Evolutionary conservation across 2,113 vertebrate species (phyloP), one percentile per base, ranked within the genome.

Genomic region (Montifringilla adamsi): DNA sequence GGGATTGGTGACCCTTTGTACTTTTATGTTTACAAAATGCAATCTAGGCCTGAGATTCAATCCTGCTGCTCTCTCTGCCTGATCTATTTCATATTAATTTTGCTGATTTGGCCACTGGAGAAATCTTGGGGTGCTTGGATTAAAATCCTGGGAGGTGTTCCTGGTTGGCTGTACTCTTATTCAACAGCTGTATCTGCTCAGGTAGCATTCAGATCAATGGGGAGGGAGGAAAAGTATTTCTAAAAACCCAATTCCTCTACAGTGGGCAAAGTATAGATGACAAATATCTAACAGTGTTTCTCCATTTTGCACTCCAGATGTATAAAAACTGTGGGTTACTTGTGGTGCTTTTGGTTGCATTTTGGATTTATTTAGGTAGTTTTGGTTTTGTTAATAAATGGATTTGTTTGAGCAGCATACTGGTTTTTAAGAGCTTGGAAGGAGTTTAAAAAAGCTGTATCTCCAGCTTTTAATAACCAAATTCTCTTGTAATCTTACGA

Each of bases 191-290:
- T 64, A 19, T 55, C 78, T 63, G 43, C 62, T 46, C 30, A 13
- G 2, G 1, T 18, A 37, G 5, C 3, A 1, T 50, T 47, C 8
- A 31, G 28, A 49, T 64, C 10, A 55, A 6, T 0, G 0, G 2
- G 6, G 33, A 39, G 11, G 22, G 41, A 82, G 49, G 20, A 64
- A 55, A 49, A 33, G 33, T 15, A 5, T 28, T 82, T 67, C 60
- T 67, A 53, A 50, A 78, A 47, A 44, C 30, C 15, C 15, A 19
- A 2, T 35, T 87, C 30, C 60, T 43, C 28, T 47, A 5, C 11
- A 8, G 3, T 3, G n/a, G 21, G 13, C 17, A 59, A 28, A 50
- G 20, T 39, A n/a, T 1, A 15, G 23, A 22, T 8, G 7, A 26
- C 9, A 13, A 77, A 7, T 35, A 37, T 37, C 18, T 67, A 49